These are phyloP conservation scores for Mystacides longicornis DNA, from an alignment of 2,888 invertebrate genomes.

Conservation along the genomic window DNA sequence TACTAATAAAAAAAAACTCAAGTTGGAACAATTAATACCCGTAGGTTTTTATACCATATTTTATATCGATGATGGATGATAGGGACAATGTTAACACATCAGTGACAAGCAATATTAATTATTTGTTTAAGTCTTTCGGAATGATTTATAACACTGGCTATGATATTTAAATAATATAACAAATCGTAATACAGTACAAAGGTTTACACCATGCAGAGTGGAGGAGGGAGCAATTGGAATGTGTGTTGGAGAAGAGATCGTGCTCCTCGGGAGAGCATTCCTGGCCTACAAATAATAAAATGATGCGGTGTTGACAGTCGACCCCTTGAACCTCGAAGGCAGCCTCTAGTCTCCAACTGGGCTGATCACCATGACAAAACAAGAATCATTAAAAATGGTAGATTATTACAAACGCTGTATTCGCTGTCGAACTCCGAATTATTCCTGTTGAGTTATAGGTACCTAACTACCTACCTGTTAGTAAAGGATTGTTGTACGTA, in stretches of 20 bases:
- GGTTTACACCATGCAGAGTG: no score
- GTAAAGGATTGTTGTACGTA: no score
- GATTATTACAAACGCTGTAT: no score
- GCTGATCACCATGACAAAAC: conserved; percentile 20
- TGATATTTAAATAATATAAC: no score
- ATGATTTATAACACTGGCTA: neutral
- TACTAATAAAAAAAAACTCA: no score
- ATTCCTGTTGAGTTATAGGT: no score
- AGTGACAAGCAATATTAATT: neutral
- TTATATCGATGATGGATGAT: neutral
- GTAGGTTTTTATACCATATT: no score
- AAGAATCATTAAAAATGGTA: neutral
- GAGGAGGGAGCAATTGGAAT: no score
- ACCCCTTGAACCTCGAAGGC: conserved; percentile 9
- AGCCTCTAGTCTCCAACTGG: conserved; percentile 14
- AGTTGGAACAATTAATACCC: no score
- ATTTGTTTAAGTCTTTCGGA: neutral
- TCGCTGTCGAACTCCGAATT: no score
- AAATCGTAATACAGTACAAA: no score
- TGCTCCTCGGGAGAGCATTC: conserved; percentile 12
- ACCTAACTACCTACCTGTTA: no score
- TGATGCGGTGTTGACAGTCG: conserved; percentile 24
- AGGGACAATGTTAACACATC: neutral
- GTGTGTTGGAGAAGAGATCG: conserved; percentile 1
- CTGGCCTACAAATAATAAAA: conserved; percentile 17